A percentile compares a stretch with the other conserved stretches of the same genome.
phyloP scores from a whole-genome alignment of 2,113 vertebrate genomes.

The Ceyx cyanopectus region DNA sequence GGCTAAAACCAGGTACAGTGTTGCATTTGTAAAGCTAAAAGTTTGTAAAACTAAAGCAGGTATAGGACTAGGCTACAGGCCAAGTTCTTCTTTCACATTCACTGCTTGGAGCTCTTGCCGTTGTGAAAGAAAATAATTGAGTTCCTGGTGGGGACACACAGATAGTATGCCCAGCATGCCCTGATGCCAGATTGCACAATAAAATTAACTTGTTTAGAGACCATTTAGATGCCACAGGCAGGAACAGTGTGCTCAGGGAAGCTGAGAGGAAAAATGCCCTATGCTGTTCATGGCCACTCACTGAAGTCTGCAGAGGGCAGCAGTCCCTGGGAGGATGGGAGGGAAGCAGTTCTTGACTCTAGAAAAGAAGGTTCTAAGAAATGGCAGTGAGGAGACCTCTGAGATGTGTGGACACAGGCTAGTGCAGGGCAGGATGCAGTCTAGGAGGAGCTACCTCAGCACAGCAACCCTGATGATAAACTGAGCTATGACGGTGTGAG shows the following conservation, averaged over 20 bases:
- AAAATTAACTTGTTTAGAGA: neutral
- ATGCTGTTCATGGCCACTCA: neutral
- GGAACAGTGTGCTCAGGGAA: neutral
- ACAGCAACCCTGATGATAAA: neutral
- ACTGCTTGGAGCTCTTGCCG: neutral
- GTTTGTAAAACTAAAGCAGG: neutral
- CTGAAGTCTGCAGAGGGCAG: neutral
- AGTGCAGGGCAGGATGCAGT: neutral
- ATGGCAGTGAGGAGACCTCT: neutral
- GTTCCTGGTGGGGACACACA: neutral
- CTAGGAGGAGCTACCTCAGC: neutral
- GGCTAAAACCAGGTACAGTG: neutral
- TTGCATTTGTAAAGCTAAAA: too few relatives aligned
- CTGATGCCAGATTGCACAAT: neutral
- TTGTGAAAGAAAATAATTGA: neutral
- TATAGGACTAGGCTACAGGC: neutral
- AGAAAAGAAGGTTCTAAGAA: neutral
- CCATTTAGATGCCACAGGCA: neutral
- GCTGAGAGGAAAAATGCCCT: neutral
- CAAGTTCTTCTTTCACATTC: neutral
- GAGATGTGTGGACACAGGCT: neutral
- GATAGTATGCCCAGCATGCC: neutral
- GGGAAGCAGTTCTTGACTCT: neutral
- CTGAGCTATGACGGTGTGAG: accelerated
- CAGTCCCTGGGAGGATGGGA: neutral